These are phyloP conservation scores for Lordiphosa andalusiaca DNA, from an alignment of 2,888 invertebrate species.

Conservation along the genomic window DNA sequence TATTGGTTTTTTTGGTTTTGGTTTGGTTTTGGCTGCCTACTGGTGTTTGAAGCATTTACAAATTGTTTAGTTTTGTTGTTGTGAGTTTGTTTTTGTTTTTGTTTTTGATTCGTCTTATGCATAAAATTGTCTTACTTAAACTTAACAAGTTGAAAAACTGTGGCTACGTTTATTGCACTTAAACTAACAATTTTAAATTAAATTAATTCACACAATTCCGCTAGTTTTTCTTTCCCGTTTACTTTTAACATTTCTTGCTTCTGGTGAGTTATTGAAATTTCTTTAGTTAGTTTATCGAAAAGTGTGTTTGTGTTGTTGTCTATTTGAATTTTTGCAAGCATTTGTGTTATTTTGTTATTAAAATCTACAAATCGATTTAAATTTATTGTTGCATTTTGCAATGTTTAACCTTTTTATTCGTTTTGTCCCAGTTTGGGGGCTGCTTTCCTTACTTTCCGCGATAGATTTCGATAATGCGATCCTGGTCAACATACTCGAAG, in stretches of 20 bases:
- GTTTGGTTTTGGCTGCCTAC: constrained; percentile 18
- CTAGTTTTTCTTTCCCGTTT: constrained; percentile 42
- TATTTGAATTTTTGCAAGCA: constrained; percentile 30
- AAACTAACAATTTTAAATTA: constrained; percentile 43
- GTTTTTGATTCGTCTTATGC: constrained; percentile 25
- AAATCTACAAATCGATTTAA: constrained; percentile 67
- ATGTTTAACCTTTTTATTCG: constrained; percentile 73
- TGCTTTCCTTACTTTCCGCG: constrained; percentile 87
- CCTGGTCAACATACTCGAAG: constrained; percentile 98
- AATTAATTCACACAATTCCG: constrained; percentile 62
- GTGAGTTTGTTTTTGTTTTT: constrained; percentile 14
- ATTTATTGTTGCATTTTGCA: constrained; percentile 76
- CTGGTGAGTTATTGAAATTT: constrained; percentile 28
- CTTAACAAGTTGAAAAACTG: constrained; percentile 65
- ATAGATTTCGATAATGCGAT: constrained; percentile 96
- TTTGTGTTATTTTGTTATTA: constrained; percentile 30
- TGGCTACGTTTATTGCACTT: constrained; percentile 51
- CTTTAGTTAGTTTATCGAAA: constrained; percentile 20
- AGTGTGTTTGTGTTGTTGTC: constrained; percentile 8
- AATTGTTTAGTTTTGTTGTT: constrained; percentile 35
- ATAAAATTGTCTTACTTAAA: constrained; percentile 55
- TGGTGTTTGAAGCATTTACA: constrained; percentile 62
- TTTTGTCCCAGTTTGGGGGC: constrained; percentile 10
- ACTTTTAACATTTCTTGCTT: constrained; percentile 23
- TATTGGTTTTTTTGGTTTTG: constrained; percentile 52